These are phyloP conservation scores for Drosophila oshimai DNA, from an alignment of 1,140 invertebrate species.

Conservation along the genomic window DNA sequence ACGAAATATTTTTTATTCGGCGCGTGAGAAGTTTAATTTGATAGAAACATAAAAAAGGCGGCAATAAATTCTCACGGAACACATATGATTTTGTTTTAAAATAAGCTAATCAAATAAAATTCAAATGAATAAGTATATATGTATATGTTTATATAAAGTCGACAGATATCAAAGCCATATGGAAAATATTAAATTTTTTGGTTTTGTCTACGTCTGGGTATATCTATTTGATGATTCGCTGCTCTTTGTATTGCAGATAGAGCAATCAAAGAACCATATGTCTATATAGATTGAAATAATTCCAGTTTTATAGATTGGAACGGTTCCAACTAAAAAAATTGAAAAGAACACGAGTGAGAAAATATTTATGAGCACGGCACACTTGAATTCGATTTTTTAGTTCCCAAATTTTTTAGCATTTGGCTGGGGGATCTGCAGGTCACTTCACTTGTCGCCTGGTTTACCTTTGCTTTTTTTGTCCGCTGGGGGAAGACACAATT, in stretches of 20 bases:
- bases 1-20: slow-evolving; percentile 27
- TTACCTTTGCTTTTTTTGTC: slow-evolving; percentile 28
- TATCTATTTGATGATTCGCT: slow-evolving; percentile 40
- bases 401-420: not conserved
- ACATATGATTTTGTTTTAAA: slow-evolving; percentile 70
- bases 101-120: slow-evolving; percentile 57
- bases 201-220: slow-evolving; percentile 19
- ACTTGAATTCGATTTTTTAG: slow-evolving; percentile 49
- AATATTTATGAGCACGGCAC: slow-evolving; percentile 63
- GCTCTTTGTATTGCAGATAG: slow-evolving; percentile 22
- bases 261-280: slow-evolving; percentile 34
- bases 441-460: slow-evolving; percentile 4
- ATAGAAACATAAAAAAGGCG: slow-evolving; percentile 54
- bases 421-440: not conserved
- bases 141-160: slow-evolving; percentile 20
- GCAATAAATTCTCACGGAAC: slow-evolving; percentile 54
- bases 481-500: slow-evolving; percentile 49
- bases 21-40: slow-evolving; percentile 60
- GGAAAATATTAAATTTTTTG: slow-evolving; percentile 35
- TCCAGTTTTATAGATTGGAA: slow-evolving; percentile 75
- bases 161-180: slow-evolving; percentile 47
- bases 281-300: slow-evolving; percentile 51
- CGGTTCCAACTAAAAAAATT: slow-evolving; percentile 55
- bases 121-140: slow-evolving; percentile 9
- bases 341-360: slow-evolving; percentile 9